phyloP scores from a whole-genome alignment of 2,797 vertebrate genomes.

The Leontopithecus rosalia region DNA sequence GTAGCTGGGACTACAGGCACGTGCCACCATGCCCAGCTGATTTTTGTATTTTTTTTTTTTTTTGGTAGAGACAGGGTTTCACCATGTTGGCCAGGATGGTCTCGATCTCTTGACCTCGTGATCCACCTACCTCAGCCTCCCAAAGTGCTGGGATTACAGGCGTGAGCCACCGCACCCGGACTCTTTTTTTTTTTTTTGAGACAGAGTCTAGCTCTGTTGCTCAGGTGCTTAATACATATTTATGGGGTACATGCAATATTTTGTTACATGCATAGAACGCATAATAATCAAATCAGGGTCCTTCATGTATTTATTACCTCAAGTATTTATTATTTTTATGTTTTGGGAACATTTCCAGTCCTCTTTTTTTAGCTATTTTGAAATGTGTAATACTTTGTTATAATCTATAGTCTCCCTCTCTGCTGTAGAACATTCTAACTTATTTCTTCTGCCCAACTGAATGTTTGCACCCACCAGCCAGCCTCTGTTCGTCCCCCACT shows the following conservation, averaged over 20 bases:
- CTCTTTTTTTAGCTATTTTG: background rate
- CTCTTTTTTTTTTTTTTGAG: no score
- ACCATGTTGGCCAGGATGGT: no score
- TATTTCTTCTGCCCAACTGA: background rate
- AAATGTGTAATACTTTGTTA: background rate
- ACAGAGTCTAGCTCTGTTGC: no score
- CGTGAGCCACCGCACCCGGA: accelerated
- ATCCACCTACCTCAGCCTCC: no score
- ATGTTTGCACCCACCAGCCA: background rate
- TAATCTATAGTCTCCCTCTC: no score
- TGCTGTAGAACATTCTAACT: background rate
- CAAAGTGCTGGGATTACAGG: no score
- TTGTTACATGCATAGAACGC: background rate
- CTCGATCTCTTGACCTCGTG: no score
- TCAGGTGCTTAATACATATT: background rate
- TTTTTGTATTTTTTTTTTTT: no score
- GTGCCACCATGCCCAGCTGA: no score
- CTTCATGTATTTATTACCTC: background rate
- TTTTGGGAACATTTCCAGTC: background rate
- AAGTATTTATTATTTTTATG: background rate
- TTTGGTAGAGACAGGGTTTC: no score
- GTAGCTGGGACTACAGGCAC: no score
- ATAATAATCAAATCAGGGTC: background rate
- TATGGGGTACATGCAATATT: background rate
- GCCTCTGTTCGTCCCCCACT: background rate